Evolutionary conservation across 1,140 invertebrate genomes (phyloP), one percentile per base, ranked within the genome.

Genomic region (Venustaconcha ellipsiformis): DNA sequence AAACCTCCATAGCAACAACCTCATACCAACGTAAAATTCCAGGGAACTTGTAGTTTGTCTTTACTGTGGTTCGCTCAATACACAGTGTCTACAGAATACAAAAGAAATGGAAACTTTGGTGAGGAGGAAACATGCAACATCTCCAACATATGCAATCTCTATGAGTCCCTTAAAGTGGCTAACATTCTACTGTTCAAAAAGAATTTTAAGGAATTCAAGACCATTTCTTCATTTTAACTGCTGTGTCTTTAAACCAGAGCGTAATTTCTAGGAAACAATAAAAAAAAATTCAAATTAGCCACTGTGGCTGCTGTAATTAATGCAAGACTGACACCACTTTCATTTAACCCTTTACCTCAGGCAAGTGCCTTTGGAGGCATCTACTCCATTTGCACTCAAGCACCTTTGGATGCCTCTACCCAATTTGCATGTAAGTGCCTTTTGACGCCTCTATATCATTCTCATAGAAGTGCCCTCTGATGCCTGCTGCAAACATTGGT

Each of bases 1-100:
- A 64, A 14, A 80, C 73, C n/a, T 82, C 69, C 12, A 70, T 80
- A n/a, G 74, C 57, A 2, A 79, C 62, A 0, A 89, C 86, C 67
- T 89, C 87, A 64, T 86, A 87, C 86, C 84, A 89, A 13, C 86
- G 80, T 60, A 89, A 78, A 60, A 89, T 87, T 30, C 87, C 87
- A 4, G 88, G 88, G 56, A 89, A 82, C 48, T 84, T 86, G 71
- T 85, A 81, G 11, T 73, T 70, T 17, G 83, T 87, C 68, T 82
- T 83, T 74, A 88, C 76, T 4, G 82, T 82, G 14, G 83, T 83
- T 57, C 86, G 66, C 63, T 88, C 88, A 57, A 87, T 74, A 79
- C 87, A 87, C 64, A 89, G 76, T 23, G 83, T 86, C 87, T 89
- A 79, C 15, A 78, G 59, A 60, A 60, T 4, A 13, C 3, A n/a